Evolutionary conservation across 2,797 vertebrate species (phyloP), one percentile per base, ranked within the genome.

Genomic region (Scolopax bukidnonensis): DNA sequence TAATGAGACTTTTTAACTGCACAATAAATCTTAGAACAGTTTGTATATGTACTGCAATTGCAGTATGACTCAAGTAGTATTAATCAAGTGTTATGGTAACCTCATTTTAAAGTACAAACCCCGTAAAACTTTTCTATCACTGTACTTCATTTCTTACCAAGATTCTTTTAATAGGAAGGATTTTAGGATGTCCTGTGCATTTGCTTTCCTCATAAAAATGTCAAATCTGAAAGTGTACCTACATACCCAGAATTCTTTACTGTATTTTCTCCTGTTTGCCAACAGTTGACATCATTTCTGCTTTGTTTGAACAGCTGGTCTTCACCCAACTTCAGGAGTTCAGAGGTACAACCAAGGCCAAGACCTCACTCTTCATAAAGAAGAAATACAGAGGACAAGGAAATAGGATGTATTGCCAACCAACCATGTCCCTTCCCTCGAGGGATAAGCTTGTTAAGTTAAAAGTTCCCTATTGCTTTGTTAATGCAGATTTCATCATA

Each of bases 271-370:
- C 73, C 61, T 27, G 18, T 16, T 74, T 90, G 82, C 79, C 93
- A 96, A 77, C 38, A 83, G 60, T 38, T 96, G 87, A 96, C 84
- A 89, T 96, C 11, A 97, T 63, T 81, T 56, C 84, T 93, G 45
- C 56, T 63, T 70, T 97, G 84, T 96, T 95, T 97, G 77, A 94
- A 95, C 93, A 96, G 90, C 89, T 97, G 96, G 7, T 94, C 48
- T 67, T 95, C 1, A 0, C 94, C 45, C 59, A 89, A 2, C 80
- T 43, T n/a, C 64, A 50, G 70, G 71, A 84, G n/a, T 65, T 91
- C 82, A 88, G 74, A 92, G 89, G 65, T 48, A 81, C 43, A 64
- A 11, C 67, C 74, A 47, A 19, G 86, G 84, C 92, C 87, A 92
- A 82, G 71, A 53, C 48, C 60, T 74, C 12, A 3, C 48, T 92